These are phyloP conservation scores for Zaprionus ghesquierei DNA, from an alignment of 1,140 invertebrate genomes.

Conservation along the genomic window DNA sequence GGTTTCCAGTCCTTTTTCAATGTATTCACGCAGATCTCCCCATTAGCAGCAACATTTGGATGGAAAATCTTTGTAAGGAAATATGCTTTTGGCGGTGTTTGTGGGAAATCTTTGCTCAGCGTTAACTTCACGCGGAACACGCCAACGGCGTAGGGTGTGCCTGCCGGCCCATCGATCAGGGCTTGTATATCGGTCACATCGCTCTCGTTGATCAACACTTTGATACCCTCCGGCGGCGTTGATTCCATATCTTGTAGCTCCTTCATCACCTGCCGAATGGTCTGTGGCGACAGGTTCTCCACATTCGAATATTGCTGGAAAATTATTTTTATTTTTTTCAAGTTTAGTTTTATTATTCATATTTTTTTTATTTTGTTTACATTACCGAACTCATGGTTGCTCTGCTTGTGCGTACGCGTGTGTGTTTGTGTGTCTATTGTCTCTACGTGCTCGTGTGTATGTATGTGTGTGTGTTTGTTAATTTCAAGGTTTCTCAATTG, in stretches of 20 bases:
- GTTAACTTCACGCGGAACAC: constrained; percentile 94
- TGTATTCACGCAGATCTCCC: constrained; percentile 99
- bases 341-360: constrained; percentile 5
- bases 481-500: constrained; percentile 55
- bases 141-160: constrained; percentile 93
- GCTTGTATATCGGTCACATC: constrained; percentile 97
- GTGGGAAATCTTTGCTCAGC: constrained; percentile 96
- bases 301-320: constrained; percentile 90
- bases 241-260: constrained; percentile 91
- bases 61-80: constrained; percentile 99
- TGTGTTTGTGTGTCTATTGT: constrained; percentile 17
- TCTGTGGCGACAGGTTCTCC: constrained; percentile 96
- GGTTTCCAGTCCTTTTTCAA: constrained; percentile 98
- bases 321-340: not conserved
- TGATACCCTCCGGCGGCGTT: constrained; percentile 94
- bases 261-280: constrained; percentile 91
- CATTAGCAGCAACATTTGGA: constrained; percentile 96
- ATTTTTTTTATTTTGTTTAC: constrained; percentile 43
- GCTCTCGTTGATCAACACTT: constrained; percentile 93
- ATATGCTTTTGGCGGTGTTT: constrained; percentile 96
- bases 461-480: constrained; percentile 26
- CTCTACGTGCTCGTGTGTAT: not conserved
- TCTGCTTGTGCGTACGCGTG: constrained; percentile 13
- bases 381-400: constrained; percentile 68
- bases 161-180: constrained; percentile 93